Conservation (phyloP, 2,888 invertebrate genomes). For the Acanthosepion pharaonis region DNA sequence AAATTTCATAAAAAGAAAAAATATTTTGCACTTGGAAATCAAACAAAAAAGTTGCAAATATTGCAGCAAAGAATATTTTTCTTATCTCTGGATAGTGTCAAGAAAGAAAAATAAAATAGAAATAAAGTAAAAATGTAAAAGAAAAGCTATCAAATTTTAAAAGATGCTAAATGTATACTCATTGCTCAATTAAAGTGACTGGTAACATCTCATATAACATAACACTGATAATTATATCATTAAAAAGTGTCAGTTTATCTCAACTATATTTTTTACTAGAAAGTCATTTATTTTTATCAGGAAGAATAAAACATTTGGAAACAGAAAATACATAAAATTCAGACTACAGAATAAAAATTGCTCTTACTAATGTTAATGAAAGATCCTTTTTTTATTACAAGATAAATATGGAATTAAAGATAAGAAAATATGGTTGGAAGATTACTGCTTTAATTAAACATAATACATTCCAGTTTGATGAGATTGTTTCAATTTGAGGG, state of each 20-base stretch:
- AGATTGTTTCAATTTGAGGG: too few species aligned
- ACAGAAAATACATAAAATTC: background rate
- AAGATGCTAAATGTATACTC: conserved; percentile 33
- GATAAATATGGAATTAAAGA: background rate
- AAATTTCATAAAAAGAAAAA: background rate
- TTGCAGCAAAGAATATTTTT: background rate
- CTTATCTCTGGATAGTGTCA: conserved; percentile 1
- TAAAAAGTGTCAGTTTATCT: background rate
- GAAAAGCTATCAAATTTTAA: background rate
- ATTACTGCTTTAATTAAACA: background rate
- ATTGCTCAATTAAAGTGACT: conserved; percentile 1
- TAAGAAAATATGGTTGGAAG: background rate
- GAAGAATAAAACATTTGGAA: background rate
- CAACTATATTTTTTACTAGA: background rate
- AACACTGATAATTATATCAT: background rate
- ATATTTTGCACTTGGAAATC: background rate
- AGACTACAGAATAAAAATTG: background rate
- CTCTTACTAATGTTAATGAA: background rate
- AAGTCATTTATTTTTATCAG: background rate
- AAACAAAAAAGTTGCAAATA: background rate
- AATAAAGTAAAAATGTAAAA: background rate
- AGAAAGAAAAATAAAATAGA: background rate
- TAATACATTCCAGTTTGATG: too few species aligned
- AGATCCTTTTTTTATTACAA: background rate
- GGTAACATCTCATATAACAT: conserved; percentile 2